phyloP scores from a whole-genome alignment of 1,140 invertebrate genomes.

The Fopius arisanus region DNA sequence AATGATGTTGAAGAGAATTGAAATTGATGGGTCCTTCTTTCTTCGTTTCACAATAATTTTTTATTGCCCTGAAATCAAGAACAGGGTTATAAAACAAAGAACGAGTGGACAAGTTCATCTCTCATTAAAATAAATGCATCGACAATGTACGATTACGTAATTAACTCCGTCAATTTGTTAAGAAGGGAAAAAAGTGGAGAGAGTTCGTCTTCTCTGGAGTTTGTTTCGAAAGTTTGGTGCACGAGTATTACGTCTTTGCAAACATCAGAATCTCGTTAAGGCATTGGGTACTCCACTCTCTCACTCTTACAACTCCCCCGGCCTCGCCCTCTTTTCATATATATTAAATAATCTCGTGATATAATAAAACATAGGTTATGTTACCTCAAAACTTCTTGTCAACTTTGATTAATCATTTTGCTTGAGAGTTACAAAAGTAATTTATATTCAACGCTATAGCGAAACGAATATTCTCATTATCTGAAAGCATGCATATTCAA shows the following conservation, averaged over 20 bases:
- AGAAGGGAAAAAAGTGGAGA: background rate
- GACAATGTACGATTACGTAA: background rate
- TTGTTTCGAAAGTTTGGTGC: background rate
- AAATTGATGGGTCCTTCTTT: background rate
- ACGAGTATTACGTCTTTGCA: slow-evolving; percentile 17
- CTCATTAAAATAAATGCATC: background rate
- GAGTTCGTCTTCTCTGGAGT: slow-evolving; percentile 4
- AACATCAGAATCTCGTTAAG: slow-evolving; percentile 18
- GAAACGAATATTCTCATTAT: background rate
- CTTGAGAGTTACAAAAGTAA: background rate
- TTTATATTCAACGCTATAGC: background rate
- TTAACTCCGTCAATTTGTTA: background rate
- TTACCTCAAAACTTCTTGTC: background rate
- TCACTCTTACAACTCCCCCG: background rate
- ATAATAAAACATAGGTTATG: background rate
- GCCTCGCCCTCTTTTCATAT: background rate
- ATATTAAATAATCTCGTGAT: slow-evolving; percentile 11
- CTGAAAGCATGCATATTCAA: background rate
- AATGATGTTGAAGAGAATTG: background rate
- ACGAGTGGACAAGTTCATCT: background rate
- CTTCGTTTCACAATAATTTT: background rate
- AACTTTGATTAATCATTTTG: background rate
- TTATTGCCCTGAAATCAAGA: no score
- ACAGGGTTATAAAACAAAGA: no score
- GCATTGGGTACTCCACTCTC: background rate